Evolutionary conservation across 2,797 vertebrate genomes (phyloP).

Genomic region (Periparus ater): DNA sequence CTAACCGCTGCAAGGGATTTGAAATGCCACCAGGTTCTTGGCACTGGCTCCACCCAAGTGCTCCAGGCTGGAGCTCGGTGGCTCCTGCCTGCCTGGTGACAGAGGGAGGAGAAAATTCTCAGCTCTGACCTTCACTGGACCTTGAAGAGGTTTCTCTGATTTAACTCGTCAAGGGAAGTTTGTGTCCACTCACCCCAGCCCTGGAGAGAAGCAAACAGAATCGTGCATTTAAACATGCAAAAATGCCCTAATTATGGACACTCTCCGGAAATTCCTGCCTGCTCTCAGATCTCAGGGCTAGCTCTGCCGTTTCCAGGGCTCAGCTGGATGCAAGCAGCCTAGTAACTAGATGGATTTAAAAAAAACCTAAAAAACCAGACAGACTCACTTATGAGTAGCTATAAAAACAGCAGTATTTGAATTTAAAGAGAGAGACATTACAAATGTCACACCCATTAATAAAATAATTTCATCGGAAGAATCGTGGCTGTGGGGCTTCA

Average conservation of each 20-base stretch:
- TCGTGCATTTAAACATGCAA: background rate
- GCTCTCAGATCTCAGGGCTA: constrained; percentile 3
- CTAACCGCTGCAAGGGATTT: constrained; percentile 41
- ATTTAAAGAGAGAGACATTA: constrained; percentile 47
- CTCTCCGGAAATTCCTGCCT: background rate
- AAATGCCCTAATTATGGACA: constrained; percentile 6
- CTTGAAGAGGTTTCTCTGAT: constrained; percentile 23
- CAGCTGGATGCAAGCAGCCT: constrained; percentile 53
- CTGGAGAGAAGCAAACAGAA: background rate
- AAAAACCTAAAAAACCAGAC: background rate
- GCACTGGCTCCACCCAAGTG: background rate
- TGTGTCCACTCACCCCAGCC: background rate
- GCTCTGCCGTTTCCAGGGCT: constrained; percentile 19
- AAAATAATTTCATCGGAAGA: constrained; percentile 58
- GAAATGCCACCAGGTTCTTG: constrained; percentile 58
- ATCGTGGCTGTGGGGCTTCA: constrained; percentile 38
- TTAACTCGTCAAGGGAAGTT: background rate
- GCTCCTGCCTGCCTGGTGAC: background rate
- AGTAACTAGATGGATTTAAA: background rate
- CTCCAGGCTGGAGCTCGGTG: background rate
- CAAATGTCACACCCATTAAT: constrained; percentile 60
- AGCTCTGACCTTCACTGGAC: constrained; percentile 31
- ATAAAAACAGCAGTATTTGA: constrained; percentile 48
- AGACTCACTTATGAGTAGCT: constrained; percentile 14
- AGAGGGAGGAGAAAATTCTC: background rate